phyloP scores from a whole-genome alignment of 64 coral and sea anemone species.

The Acropora yongei region DNA sequence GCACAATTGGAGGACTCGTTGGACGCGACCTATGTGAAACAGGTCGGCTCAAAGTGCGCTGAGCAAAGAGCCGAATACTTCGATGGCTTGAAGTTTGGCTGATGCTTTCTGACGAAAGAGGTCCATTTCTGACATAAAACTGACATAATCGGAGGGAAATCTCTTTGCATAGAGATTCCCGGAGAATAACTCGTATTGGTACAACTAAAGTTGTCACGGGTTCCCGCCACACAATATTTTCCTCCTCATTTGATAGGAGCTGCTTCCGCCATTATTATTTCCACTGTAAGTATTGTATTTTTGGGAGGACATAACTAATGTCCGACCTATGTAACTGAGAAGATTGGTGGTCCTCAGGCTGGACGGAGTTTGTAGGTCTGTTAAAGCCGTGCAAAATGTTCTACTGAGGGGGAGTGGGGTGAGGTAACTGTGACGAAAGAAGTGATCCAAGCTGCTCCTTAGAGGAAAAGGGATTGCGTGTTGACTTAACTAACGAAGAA shows the following conservation, averaged over 20 bases:
- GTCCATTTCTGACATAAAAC: conserved; percentile 41
- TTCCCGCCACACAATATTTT: conserved; percentile 64
- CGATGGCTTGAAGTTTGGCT: conserved; percentile 27
- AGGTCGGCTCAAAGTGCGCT: conserved; percentile 37
- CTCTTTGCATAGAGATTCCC: conserved; percentile 52
- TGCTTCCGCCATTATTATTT: conserved; percentile 6
- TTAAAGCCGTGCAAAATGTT: too few species aligned
- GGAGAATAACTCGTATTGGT: conserved; percentile 44
- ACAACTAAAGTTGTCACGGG: conserved; percentile 50
- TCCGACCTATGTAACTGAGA: too few species aligned
- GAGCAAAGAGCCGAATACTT: conserved; percentile 27
- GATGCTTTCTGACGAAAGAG: conserved; percentile 58
- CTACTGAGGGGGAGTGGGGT: too few species aligned
- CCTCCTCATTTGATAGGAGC: conserved; percentile 34
- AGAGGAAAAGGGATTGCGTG: too few species aligned
- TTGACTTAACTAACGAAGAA: too few species aligned
- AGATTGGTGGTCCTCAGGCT: too few species aligned
- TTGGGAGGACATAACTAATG: too few species aligned
- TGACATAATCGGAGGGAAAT: conserved; percentile 45
- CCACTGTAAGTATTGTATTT: background rate
- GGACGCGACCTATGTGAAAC: conserved; percentile 25
- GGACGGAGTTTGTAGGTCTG: too few species aligned
- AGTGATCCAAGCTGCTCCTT: too few species aligned
- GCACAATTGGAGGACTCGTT: conserved; percentile 15
- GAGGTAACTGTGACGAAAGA: too few species aligned